These are phyloP conservation scores for Acanthisitta chloris DNA, from an alignment of 2,113 vertebrate species.

Conservation along the genomic window DNA sequence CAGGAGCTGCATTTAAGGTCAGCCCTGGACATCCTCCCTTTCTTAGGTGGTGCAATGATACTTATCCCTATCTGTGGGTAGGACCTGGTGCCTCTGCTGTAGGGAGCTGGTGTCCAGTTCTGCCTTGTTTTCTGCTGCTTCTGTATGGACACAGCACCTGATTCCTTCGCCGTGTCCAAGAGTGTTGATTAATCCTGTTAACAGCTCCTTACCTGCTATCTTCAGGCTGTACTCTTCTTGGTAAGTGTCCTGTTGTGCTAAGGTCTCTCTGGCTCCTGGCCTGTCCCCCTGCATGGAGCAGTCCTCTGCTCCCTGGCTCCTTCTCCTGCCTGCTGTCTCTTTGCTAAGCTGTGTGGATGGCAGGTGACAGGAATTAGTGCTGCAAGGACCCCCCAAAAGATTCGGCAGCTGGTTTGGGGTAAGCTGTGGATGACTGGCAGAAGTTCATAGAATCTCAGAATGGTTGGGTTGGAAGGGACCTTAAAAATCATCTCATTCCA, in stretches of 20 bases:
- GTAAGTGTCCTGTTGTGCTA: background rate
- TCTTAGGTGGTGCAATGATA: fast-evolving
- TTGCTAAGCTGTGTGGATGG: background rate
- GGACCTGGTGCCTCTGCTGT: background rate
- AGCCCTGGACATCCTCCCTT: fast-evolving
- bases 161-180: background rate
- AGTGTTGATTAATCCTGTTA: no score
- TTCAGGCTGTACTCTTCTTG: background rate
- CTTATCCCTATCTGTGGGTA: fast-evolving
- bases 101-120: background rate
- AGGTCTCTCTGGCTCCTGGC: background rate
- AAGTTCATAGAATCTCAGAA: background rate
- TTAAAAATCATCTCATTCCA: background rate
- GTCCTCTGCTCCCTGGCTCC: background rate
- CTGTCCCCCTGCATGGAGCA: background rate
- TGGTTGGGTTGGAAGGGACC: background rate
- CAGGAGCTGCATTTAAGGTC: background rate
- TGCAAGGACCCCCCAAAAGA: background rate
- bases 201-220: background rate
- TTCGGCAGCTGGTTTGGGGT: background rate
- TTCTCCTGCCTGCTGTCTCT: background rate
- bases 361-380: no score
- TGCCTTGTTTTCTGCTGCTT: background rate
- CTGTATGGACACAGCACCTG: no score
- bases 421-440: background rate